phyloP scores from a whole-genome alignment of 2,888 invertebrate species.

The Hybos culiciformis region DNA sequence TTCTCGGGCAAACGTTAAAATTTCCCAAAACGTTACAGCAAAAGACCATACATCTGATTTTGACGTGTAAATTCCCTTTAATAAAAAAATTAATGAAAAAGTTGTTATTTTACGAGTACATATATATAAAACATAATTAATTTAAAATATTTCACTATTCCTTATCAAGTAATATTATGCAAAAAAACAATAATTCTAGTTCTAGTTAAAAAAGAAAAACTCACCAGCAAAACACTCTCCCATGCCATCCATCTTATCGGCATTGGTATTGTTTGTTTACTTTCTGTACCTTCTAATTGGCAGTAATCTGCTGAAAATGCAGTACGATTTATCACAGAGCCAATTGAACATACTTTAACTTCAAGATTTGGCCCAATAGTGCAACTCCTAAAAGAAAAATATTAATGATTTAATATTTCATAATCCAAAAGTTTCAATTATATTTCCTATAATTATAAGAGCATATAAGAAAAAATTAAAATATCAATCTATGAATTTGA shows the following conservation, averaged over 20 bases:
- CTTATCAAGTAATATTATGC: neutral
- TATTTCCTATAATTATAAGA: too few species aligned
- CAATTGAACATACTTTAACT: slow-evolving; percentile 63
- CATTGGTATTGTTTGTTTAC: slow-evolving; percentile 41
- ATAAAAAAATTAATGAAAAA: slow-evolving; percentile 14
- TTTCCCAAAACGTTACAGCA: slow-evolving; percentile 78
- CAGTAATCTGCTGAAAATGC: slow-evolving; percentile 67
- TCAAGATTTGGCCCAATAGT: slow-evolving; percentile 60
- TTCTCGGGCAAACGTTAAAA: slow-evolving; percentile 66
- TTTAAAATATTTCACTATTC: neutral
- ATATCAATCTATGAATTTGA: slow-evolving; percentile 7
- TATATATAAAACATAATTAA: slow-evolving; percentile 1
- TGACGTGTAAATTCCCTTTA: slow-evolving; percentile 64
- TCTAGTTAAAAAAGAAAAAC: too few species aligned
- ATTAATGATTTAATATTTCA: slow-evolving; percentile 11
- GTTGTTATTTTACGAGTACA: slow-evolving; percentile 9
- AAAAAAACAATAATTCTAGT: too few species aligned
- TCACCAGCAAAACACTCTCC: slow-evolving; percentile 66
- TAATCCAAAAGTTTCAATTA: too few species aligned
- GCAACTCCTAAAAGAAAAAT: slow-evolving; percentile 52
- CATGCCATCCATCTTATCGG: slow-evolving; percentile 83
- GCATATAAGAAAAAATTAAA: slow-evolving; percentile 6
- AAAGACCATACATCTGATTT: slow-evolving; percentile 85
- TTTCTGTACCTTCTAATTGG: slow-evolving; percentile 54
- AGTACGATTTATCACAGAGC: slow-evolving; percentile 49